Base-by-base conservation (phyloP, 2,797 vertebrate genomes). In the Pteronotus mesoamericanus region DNA sequence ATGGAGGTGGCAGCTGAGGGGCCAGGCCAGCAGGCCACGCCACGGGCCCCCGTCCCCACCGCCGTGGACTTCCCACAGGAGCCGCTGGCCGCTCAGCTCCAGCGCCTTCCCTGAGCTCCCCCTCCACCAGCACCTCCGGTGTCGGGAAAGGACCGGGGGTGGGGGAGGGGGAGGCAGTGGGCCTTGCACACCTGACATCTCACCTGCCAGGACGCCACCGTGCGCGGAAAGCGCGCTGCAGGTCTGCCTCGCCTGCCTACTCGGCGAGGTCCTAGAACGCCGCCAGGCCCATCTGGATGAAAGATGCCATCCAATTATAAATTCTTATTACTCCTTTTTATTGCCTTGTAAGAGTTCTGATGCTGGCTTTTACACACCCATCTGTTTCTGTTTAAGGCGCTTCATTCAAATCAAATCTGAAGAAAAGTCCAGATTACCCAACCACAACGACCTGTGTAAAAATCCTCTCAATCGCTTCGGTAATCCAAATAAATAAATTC, bases 271-370 rank as follows among this genome's bases (percentile, higher is more conserved):
- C 85, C 71, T 51, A 57, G 86, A 91, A 34, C 2, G 46, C 86
- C 57, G 7, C 34, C 0, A 3, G 48, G 26, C 6, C 77, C 92
- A 94, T 90, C 82, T 97, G 96, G 92, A 71, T 86, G 91, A 80
- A 96, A 97, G 96, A 92, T 87, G 86, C 44, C 83, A 32, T 61
- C 29, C 93, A 93, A 83, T 95, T 78, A 94, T 46, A 68, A 89
- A 89, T 71, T 86, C 95, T 86, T 80, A 80, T 44, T 51, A 48
- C 80, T 57, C 75, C 48, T 64, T 64, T 94, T 93, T 92, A 94
- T 37, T 61, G 94, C 69, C 86, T 95, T 37, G 57, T 10, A 14
- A 51, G 92, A 46, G 64, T 44, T 94, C 75, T 32, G 71, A 86
- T 22, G 72, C 80, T 14, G 19, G 34, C 71, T 79, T 77, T 51